Conservation (phyloP, 2,888 invertebrate genomes). For the Eilema sororculum region DNA sequence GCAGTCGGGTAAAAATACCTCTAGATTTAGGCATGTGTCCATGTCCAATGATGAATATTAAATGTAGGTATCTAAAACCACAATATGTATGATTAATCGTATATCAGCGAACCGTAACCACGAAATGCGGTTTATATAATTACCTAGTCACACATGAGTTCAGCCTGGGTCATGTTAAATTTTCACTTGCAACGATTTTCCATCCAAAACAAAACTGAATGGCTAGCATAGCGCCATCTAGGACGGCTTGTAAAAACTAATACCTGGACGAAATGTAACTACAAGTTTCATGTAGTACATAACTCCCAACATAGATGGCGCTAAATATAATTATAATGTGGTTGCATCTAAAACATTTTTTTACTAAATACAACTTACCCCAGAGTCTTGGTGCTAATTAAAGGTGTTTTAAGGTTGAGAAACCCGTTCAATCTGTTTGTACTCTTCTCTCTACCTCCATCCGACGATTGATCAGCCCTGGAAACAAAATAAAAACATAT, state of each 20-base stretch:
- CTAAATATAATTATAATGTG: too few species aligned
- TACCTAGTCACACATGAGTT: neutral
- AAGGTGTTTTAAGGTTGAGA: conserved; percentile 90
- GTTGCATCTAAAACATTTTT: too few species aligned
- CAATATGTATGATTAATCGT: neutral
- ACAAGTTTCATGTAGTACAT: neutral
- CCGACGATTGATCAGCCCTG: conserved; percentile 75
- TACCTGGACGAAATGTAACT: neutral
- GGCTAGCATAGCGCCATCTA: conserved; percentile 6
- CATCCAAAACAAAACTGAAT: neutral
- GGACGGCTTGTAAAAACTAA: neutral
- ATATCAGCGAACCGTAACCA: neutral
- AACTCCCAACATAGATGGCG: conserved; percentile 5
- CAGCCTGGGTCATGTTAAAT: neutral
- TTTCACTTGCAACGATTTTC: neutral
- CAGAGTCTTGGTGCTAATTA: conserved; percentile 91
- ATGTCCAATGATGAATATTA: too few species aligned
- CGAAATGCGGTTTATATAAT: neutral
- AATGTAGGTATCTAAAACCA: neutral
- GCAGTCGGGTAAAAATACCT: too few species aligned
- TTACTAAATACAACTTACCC: conserved; percentile 87
- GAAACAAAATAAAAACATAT: conserved; percentile 35
- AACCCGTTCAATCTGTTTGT: conserved; percentile 89
- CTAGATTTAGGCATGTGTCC: too few species aligned
- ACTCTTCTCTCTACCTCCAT: conserved; percentile 82